Base-by-base conservation (phyloP, 2,888 invertebrate species). In the Hyposoter dolosus region DNA sequence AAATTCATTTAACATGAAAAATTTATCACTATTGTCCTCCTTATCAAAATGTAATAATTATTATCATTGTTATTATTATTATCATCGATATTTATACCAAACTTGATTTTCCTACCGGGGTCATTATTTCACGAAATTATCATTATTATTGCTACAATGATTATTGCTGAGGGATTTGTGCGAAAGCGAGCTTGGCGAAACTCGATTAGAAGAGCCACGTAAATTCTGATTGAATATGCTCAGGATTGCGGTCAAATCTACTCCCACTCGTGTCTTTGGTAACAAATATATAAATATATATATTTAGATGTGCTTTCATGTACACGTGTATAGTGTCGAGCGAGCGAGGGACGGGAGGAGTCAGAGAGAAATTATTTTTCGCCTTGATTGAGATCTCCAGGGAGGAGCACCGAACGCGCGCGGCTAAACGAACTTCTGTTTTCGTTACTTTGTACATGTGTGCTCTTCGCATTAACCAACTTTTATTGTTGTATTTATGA, bases 381-480 rank as follows among this genome's bases (percentile, higher is more conserved):
- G 90, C 90, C 91, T 92, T 93, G 93, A 93, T 93, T 93, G 93
- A 90, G 91, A 91, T 92, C 93, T 92, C 93, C 76, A 84, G 93
- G 92, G 93, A 91, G 89, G 43, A 69, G 32, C 32, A 40, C 28
- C 84, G 65, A 85, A 88, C 88, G 82, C 86, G 87, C 86, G 87
- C 77, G 87, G 77, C 65, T 82, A 84, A 82, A 83, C 83, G 81
- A 86, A 83, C 85, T 40, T 40, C 88, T 87, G 86, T 87, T 88
- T 82, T 32, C 40, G 40, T 56, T 45, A 50, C 75, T 76, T 87
- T 79, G 76, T 82, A 86, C 87, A 56, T 87, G 72, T 60, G 23
- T 63, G 65, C 78, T 50, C 77, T 77, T 81, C 76, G 85, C 66
- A 78, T 83, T 82, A 80, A 63, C 56, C 53, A 81, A 75, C 68